Base-by-base conservation (phyloP, 2,888 invertebrate species). In the Luperina nickerlii region DNA sequence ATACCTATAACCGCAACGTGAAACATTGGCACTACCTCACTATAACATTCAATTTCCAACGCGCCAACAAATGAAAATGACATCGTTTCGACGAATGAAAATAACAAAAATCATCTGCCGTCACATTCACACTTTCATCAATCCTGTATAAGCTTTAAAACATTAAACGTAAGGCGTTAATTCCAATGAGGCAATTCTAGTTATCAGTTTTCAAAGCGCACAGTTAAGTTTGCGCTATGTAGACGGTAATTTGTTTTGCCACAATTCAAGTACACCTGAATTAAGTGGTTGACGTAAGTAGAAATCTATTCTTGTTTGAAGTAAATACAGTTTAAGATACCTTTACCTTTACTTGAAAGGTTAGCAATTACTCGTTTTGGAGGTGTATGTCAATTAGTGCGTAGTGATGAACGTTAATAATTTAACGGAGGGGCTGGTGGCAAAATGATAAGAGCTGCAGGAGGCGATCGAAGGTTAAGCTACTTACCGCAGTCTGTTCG, bases 11-110 rank as follows among this genome's bases (percentile, higher is more conserved):
- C 83, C 86, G 38, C 81, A 38, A 54, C 78, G 70, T 78, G 83
- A 83, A 86, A 84, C 74, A 86, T 85, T 82, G 83, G 70, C 38
- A 38, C 38, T 38, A 38, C 38, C 7, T 0, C 83, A 76, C 83
- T 75, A 87, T 89, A 81, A 84, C 88, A 87, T 92, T 90, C 89
- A 88, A 92, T 91, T 92, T 87, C 83, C 88, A 71, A 20, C 38
- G 13, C 71, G 7, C 68, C 71, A 42, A 42, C 68, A 80, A 89
- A 90, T 89, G 91, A 90, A 90, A 90, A 90, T 91, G 88, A 89
- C 89, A 88, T 88, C 86, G 76, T 86, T 85, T 79, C 84, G 78
- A 76, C 81, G 83, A 85, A 87, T 84, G 73, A 79, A 85, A 85
- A 76, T 78, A 81, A 85, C 83, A 84, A 72, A 48, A 62, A 67